Conservation (phyloP, 2,113 vertebrate genomes). For the Phoenicopterus ruber region DNA sequence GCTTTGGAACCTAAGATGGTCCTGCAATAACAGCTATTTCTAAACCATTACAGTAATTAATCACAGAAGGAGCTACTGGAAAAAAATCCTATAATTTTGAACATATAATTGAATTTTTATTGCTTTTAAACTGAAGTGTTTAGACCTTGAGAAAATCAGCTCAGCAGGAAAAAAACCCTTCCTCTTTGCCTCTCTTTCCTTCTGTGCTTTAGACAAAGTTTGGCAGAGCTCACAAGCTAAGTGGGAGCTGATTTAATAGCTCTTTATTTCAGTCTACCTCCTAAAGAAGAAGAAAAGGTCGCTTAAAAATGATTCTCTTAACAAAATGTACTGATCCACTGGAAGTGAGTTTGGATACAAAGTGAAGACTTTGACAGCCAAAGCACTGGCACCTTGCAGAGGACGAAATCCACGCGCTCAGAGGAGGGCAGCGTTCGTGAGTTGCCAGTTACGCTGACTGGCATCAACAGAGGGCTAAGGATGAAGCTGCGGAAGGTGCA, state of each 20-base stretch:
- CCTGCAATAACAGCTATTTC: slow-evolving; percentile 69
- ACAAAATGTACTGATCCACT: background rate
- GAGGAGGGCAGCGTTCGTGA: background rate
- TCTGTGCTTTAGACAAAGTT: slow-evolving; percentile 43
- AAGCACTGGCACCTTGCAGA: background rate
- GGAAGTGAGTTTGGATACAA: background rate
- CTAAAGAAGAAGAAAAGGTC: slow-evolving; percentile 26
- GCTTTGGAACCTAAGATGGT: slow-evolving; percentile 43
- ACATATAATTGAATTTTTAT: slow-evolving; percentile 65
- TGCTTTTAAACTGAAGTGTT: slow-evolving; percentile 57
- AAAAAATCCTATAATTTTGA: slow-evolving; percentile 67
- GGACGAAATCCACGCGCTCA: background rate
- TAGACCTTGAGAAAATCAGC: slow-evolving; percentile 57
- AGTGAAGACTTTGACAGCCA: background rate
- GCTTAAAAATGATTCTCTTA: slow-evolving; percentile 13
- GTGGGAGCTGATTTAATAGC: slow-evolving; percentile 5
- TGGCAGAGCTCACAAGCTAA: slow-evolving; percentile 20
- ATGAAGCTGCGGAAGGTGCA: background rate
- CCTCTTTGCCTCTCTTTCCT: slow-evolving; percentile 5
- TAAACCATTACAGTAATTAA: slow-evolving; percentile 72
- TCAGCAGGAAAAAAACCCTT: background rate
- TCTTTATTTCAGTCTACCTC: background rate
- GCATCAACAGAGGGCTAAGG: background rate
- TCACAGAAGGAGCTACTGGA: slow-evolving; percentile 53
- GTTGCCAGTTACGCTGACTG: background rate